phyloP scores from a whole-genome alignment of 2,888 invertebrate genomes.

The Ommatoiulus sabulosus region DNA sequence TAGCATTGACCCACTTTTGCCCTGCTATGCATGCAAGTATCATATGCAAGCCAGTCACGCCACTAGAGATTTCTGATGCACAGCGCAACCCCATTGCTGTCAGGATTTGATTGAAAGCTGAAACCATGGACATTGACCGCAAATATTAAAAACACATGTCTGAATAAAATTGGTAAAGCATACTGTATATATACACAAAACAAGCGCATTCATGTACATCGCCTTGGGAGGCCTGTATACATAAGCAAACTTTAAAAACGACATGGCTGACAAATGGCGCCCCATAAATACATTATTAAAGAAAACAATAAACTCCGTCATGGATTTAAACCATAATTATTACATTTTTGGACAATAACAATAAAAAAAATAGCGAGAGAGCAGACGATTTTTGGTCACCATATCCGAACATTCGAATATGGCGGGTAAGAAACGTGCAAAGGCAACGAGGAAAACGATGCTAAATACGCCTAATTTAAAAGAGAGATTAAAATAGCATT shows the following conservation, averaged over 20 bases:
- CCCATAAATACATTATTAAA: not conserved
- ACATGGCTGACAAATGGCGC: not conserved
- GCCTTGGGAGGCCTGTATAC: not conserved
- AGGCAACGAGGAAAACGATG: not conserved
- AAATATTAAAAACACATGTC: not conserved
- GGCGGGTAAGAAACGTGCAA: not conserved
- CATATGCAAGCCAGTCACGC: not conserved
- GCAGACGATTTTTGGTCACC: not conserved
- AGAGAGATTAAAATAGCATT: not conserved
- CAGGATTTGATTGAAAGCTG: not conserved
- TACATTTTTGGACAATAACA: not conserved
- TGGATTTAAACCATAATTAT: not conserved
- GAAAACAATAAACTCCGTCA: not conserved
- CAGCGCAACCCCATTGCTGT: not conserved
- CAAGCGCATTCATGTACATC: not conserved
- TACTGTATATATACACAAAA: not conserved
- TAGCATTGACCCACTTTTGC: not conserved
- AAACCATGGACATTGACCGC: not conserved
- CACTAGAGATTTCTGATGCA: not conserved
- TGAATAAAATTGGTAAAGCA: not conserved
- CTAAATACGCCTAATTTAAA: not conserved
- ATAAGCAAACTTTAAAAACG: not conserved
- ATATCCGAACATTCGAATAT: slow-evolving; percentile 9
- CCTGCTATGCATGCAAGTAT: not conserved
- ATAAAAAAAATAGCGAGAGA: not conserved